These are phyloP conservation scores for Plecotus auritus DNA, from an alignment of 2,113 vertebrate genomes.

Conservation along the genomic window DNA sequence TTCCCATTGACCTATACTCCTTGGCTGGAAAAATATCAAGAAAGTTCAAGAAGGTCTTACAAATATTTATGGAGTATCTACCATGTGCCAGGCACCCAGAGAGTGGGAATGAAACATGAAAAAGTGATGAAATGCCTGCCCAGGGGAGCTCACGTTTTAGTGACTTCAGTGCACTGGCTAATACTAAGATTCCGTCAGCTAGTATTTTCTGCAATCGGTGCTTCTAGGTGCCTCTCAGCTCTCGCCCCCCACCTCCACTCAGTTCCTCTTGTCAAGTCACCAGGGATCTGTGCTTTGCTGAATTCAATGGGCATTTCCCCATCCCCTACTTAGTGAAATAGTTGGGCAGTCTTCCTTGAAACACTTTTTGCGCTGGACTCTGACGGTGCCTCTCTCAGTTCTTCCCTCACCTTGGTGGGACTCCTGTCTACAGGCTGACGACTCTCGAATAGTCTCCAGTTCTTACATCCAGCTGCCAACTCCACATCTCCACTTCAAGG, in stretches of 20 bases:
- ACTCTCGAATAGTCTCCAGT: background rate
- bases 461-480: background rate
- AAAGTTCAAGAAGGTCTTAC: background rate
- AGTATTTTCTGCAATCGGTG: background rate
- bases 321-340: background rate
- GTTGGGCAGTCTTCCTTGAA: background rate
- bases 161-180: background rate
- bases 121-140: background rate
- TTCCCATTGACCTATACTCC: background rate
- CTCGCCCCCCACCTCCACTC: background rate
- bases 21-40: background rate
- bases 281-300: background rate
- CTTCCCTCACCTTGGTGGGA: background rate
- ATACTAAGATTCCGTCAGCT: background rate
- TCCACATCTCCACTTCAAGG: background rate
- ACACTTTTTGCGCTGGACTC: background rate
- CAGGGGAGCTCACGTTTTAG: background rate
- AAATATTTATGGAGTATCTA: background rate
- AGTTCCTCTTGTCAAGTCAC: background rate
- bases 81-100: background rate
- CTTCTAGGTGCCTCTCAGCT: background rate
- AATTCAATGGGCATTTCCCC: background rate
- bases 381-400: accelerated
- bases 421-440: background rate
- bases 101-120: background rate